These are phyloP conservation scores for Lophotriccus pileatus DNA, from an alignment of 2,797 vertebrate genomes.

Conservation along the genomic window DNA sequence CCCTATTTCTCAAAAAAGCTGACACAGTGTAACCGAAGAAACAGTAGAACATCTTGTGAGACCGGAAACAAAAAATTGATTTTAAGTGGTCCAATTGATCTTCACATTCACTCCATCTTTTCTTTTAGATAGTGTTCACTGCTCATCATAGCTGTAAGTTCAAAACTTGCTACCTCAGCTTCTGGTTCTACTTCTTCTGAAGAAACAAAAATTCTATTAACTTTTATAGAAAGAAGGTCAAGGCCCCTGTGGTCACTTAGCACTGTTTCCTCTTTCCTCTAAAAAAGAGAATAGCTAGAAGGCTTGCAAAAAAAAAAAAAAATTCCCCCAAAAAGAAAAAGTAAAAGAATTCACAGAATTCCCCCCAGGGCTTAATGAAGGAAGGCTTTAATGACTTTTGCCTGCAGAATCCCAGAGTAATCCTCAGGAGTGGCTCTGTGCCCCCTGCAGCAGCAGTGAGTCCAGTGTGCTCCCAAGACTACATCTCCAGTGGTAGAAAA, in stretches of 20 bases:
- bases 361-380: background rate
- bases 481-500: background rate
- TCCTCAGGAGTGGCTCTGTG: background rate
- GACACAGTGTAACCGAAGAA: background rate
- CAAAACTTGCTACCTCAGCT: conserved; percentile 9
- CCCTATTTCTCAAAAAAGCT: background rate
- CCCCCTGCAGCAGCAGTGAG: background rate
- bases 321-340: background rate
- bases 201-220: conserved; percentile 24
- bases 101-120: background rate
- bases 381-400: background rate
- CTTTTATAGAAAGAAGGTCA: background rate
- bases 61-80: background rate
- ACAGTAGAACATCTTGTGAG: background rate
- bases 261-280: background rate
- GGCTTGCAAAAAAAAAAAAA: background rate
- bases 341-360: background rate
- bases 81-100: background rate
- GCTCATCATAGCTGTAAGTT: background rate
- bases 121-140: background rate
- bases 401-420: background rate
- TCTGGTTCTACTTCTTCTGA: background rate
- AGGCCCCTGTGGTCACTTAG: background rate
- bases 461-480: background rate
- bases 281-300: background rate